Evolutionary conservation across 2,797 vertebrate species (phyloP), one percentile per base, ranked within the genome.

Genomic region (Neomorphus geoffroyi): DNA sequence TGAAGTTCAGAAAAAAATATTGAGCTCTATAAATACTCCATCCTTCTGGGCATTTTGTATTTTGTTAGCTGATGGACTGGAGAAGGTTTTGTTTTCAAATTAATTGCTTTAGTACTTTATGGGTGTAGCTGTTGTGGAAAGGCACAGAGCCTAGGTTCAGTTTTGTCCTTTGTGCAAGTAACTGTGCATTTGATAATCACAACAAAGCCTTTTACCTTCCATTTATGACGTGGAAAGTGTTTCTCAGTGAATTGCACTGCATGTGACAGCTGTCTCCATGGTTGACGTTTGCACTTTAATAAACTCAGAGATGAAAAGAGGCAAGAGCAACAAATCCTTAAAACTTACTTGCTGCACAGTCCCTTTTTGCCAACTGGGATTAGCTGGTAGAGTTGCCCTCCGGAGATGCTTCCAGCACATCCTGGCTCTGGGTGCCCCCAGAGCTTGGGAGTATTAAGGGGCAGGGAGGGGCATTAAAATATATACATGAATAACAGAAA

Each of bases 221-320:
- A 89, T 95, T 89, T 94, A 92, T 86, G 94, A 92, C 58, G 72
- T 92, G 94, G 84, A 89, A 93, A 96, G 88, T 80, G 67, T 81
- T 80, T 95, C 71, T 93, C 14, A 43, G 71, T 94, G 92, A 94
- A 90, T 69, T 75, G 85, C 80, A 95, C 51, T 92, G 95, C 89
- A 94, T 95, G 97, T 89, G 91, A 87, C 92, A 64, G 94, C 86
- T 96, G 90, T 97, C 81, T 96, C 91, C 82, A 81, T 92, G 91
- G 81, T 95, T 97, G 92, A 92, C 77, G 86, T 97, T 95, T 96
- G 95, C 96, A 96, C 96, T 97, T 94, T 96, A 97, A 93, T 94
- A 95, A 97, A 95, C 87, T 94, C 88, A 66, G 75, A 97, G 87
- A 75, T 92, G 73, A 92, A 97, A 94, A 92, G 73, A 91, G 78